Base-by-base conservation (phyloP, 1,140 invertebrate genomes). In the Chymomyza costata region DNA sequence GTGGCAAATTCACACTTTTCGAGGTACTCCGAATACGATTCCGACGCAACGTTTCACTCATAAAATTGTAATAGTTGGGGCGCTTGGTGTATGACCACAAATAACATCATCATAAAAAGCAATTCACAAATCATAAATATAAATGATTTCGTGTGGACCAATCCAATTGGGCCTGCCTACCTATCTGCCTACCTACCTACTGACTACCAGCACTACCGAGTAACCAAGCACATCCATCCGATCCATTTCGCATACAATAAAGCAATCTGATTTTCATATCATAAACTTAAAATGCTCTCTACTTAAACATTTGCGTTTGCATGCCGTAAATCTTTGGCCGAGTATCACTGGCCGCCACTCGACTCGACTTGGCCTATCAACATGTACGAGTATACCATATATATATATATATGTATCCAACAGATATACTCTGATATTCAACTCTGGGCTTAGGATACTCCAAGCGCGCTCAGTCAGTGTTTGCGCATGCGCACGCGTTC, bases 101-200 rank as follows among this genome's bases (percentile, higher is more conserved):
- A 63, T 58, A 80, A 80, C 73, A 80, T 82, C 76, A 78, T 76
- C 78, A 82, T 82, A 76, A 82, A 82, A 82, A 70, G 31, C 76
- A 82, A 82, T 82, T 82, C 78, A 82, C 78, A 82, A 82, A 82
- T 82, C 78, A 82, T 82, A 82, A 82, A 82, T 82, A 82, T 68
- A 73, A 80, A 80, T 61, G 59, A 59, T 73, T 61, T 61, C 70
- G 65, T 60, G 56, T 28, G 47, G 21, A 50, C 19, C 46, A 48
- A 49, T 58, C 48, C 51, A 63, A 64, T 68, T 58, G 53, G n/a
- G 47, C 39, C 39, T 51, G 15, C 34, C 35, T n/a, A 10, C 11
- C 16, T 25, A 35, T 16, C 31, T 8, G n/a, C n/a, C 18, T n/a
- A n/a, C n/a, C n/a, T n/a, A n/a, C n/a, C n/a, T n/a, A n/a, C n/a